These are phyloP conservation scores for Ormyrus thymus DNA, from an alignment of 2,888 invertebrate species.

Conservation along the genomic window DNA sequence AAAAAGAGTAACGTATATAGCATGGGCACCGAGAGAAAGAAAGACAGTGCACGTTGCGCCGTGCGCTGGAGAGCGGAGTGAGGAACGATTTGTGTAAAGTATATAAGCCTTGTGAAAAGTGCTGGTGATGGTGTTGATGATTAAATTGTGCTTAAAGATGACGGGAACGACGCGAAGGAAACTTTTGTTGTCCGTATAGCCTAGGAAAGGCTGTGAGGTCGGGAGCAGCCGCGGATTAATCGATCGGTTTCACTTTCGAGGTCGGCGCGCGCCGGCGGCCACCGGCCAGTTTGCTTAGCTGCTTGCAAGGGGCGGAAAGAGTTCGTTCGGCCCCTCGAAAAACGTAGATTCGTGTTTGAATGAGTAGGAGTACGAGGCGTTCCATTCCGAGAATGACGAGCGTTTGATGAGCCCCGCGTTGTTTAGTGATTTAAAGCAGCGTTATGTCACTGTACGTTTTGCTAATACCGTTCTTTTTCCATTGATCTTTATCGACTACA, in stretches of 20 bases:
- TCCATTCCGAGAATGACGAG: too few relatives aligned
- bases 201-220: conserved; percentile 21
- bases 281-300: too few relatives aligned
- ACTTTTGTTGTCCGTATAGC: not conserved
- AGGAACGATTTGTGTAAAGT: conserved; percentile 5
- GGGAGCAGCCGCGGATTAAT: not conserved
- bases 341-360: too few relatives aligned
- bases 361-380: too few relatives aligned
- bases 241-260: not conserved
- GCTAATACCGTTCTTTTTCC: not conserved
- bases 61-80: not conserved
- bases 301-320: not conserved
- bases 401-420: not conserved
- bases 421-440: not conserved
- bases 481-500: not conserved
- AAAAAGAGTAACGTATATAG: not conserved
- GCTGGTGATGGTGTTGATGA: not conserved
- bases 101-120: not conserved
- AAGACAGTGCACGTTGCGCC: not conserved
- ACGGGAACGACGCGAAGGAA: too few relatives aligned
- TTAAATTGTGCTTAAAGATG: too few relatives aligned
- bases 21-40: not conserved
- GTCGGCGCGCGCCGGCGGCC: not conserved
- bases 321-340: not conserved
- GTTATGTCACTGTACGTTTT: conserved; percentile 6